Conservation (phyloP, 2,888 invertebrate species). For the Drosophila prostipennis region DNA sequence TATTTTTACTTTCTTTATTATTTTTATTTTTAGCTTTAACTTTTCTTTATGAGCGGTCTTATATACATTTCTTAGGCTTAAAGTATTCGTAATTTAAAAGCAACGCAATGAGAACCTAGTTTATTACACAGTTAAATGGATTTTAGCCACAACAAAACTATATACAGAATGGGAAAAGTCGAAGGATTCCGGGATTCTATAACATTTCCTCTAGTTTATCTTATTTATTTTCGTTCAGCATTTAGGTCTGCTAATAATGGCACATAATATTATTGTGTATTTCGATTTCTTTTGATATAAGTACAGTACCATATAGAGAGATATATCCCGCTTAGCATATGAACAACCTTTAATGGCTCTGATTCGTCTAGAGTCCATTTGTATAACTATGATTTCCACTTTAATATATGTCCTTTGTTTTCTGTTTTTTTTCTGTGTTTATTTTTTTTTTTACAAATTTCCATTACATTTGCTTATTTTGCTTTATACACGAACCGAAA, state of each 20-base stretch:
- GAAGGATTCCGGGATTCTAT: constrained; percentile 4
- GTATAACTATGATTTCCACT: constrained; percentile 25
- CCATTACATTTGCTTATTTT: constrained; percentile 15
- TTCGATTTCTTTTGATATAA: constrained; percentile 33
- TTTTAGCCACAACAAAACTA: constrained; percentile 29
- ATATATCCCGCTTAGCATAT: constrained; percentile 41
- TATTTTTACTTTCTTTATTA: no score
- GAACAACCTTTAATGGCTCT: constrained; percentile 44
- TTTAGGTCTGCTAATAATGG: constrained; percentile 82
- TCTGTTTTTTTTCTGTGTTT: no score
- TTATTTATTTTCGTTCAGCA: constrained; percentile 23
- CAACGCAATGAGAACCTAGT: constrained; percentile 9
- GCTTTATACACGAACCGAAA: constrained; percentile 32
- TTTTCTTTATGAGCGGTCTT: constrained; percentile 8
- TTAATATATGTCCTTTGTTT: constrained; percentile 7
- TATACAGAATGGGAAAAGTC: constrained; percentile 24
- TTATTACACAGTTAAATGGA: constrained; percentile 22
- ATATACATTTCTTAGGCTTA: constrained; percentile 32
- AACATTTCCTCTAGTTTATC: constrained; percentile 20
- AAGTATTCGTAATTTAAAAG: constrained; percentile 4
- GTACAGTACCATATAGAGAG: constrained; percentile 35
- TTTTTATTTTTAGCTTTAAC: constrained; percentile 7
- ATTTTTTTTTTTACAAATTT: constrained; percentile 31
- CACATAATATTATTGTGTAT: constrained; percentile 84
- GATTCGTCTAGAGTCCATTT: constrained; percentile 13